Base-by-base conservation (phyloP, 2,113 vertebrate genomes). In the Gallinago paraguaiae region DNA sequence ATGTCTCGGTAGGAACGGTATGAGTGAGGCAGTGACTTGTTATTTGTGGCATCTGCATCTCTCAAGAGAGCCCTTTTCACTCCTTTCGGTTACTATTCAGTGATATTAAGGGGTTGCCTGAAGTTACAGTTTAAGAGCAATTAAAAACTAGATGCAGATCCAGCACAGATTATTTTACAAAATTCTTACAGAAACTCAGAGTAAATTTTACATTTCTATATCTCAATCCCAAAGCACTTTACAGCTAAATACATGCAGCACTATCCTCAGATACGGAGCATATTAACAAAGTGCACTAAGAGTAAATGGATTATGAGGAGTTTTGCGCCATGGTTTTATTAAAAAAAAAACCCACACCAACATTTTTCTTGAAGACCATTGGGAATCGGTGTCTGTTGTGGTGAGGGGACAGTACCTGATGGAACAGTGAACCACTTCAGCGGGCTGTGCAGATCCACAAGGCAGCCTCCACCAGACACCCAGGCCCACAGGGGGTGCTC, bases 401-500 rank as follows among this genome's bases (percentile, higher is more conserved):
- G 72, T 50, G 71, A 65, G 27, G 28, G 53, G 64, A 2, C 9
- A 59, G 86, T 96, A 99, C 99, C 98, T 78, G 98, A 95, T 5
- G 95, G 92, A 72, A 92, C 93, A 69, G 95, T 98, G 97, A 99
- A 99, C 99, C 99, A 99, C 91, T 95, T 98, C 82, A 99, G 96
- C 0, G 97, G 96, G 35, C 97, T 97, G 92, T 99, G 98, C 11
- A 98, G 94, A 90, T 99, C 99, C 23, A 99, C 98, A 0, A 97
- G 96, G 27, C 99, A 99, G 95, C 98, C 98, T 43, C 99, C 99
- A 28, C 98, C 99, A 1, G 98, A 99, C 78, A 99, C 98, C 99
- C 99, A 99, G 39, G 98, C 98, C 99, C 99, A 99, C 71, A 99
- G 88, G 0, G 98, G 98, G 93, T 97, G 99, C 82, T 98, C 98